Evolutionary conservation across 2,113 vertebrate genomes (phyloP).

Genomic region (Plectropomus leopardus): DNA sequence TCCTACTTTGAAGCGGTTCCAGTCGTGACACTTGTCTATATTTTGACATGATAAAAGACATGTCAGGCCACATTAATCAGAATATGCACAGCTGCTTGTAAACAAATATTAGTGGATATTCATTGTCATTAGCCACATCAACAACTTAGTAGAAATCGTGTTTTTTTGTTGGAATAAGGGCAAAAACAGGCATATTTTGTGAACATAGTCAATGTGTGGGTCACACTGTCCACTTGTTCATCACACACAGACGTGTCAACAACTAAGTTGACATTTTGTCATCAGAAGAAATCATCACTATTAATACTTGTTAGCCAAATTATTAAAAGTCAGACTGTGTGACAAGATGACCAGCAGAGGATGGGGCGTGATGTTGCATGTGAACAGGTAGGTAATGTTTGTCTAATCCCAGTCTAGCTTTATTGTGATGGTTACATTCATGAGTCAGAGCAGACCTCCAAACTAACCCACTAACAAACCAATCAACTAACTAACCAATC

Average conservation of each 20-base stretch:
- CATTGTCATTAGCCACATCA: no score
- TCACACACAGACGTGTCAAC: background rate
- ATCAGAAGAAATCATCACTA: background rate
- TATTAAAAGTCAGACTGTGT: background rate
- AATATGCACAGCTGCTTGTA: no score
- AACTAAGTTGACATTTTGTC: background rate
- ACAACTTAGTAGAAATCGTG: no score
- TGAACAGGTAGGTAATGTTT: background rate
- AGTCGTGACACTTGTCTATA: no score
- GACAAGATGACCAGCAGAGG: background rate
- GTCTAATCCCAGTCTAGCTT: slow-evolving; percentile 16
- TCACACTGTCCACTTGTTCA: background rate
- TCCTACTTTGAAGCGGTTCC: no score
- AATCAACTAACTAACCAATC: background rate
- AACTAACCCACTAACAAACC: background rate
- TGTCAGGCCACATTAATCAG: no score
- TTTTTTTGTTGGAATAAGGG: no score
- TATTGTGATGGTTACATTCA: background rate
- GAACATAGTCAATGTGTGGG: background rate
- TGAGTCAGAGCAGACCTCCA: background rate
- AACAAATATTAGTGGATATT: no score
- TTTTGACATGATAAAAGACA: no score
- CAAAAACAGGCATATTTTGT: no score
- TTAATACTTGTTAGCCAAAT: background rate
- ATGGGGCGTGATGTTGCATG: background rate